Conservation (phyloP, 2,113 vertebrate species). For the Campylomormyrus tamandua region DNA sequence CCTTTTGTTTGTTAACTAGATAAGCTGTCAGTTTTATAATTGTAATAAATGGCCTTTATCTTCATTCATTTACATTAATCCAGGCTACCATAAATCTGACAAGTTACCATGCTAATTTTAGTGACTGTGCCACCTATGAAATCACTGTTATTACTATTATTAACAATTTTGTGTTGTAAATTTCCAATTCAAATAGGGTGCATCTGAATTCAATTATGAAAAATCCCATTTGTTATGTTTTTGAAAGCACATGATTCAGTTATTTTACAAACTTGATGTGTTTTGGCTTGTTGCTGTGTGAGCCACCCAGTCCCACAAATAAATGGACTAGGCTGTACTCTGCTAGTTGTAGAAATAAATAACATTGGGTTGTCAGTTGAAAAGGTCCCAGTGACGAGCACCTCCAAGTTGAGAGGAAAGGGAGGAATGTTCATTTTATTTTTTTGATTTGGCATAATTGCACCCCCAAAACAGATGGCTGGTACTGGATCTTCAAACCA, state of each 20-base stretch:
- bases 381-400: background rate
- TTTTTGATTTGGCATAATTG: background rate
- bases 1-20: background rate
- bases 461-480: constrained; percentile 61
- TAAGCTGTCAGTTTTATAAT: background rate
- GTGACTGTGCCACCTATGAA: background rate
- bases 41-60: background rate
- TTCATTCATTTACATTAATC: background rate
- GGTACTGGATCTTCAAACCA: constrained; percentile 72
- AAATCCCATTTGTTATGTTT: background rate
- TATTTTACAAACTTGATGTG: background rate
- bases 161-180: background rate
- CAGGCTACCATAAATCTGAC: background rate
- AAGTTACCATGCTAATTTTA: background rate
- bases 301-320: background rate
- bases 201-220: background rate
- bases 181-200: background rate
- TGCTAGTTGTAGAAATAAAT: background rate
- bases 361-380: background rate
- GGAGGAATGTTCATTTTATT: background rate
- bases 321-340: background rate
- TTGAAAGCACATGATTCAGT: background rate
- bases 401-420: background rate
- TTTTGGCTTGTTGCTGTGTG: background rate
- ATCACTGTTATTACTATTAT: background rate